Base-by-base conservation (phyloP, 2,113 vertebrate genomes). In the Pollachius pollachius region DNA sequence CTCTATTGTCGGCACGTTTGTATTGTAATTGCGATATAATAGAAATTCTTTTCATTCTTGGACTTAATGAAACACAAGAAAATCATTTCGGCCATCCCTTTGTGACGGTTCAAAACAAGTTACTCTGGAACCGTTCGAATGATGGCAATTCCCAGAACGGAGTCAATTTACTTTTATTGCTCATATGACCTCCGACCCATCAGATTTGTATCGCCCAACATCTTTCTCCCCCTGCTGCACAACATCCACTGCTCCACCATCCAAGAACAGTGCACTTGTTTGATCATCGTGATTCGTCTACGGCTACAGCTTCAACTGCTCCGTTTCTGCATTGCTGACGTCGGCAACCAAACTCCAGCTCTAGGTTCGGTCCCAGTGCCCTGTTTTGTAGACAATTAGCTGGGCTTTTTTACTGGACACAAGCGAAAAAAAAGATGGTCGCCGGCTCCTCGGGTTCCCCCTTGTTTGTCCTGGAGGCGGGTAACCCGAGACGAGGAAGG, bases 151-250 rank as follows among this genome's bases (percentile, higher is more conserved):
- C 78, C 37, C 61, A 67, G 77, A 77, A 82, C 12, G 69, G 71
- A 81, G 81, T 79, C 76, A 59, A 74, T 84, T 85, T 74, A 67
- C 23, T 86, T 83, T 85, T 87, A 82, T 75, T 77, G 23, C 73
- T 62, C 48, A 27, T 58, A 61, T 37, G 76, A 79, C 52, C 37
- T 21, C 62, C 69, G 59, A 81, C 56, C 58, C 19, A 25, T 81
- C 65, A 75, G 64, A 54, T 70, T 64, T 70, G 69, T 74, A 79
- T 52, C 71, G 17, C 52, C 73, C 77, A 85, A 68, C 64, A 65
- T 65, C 77, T 48, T 3, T 61, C 52, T 21, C 65, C n/a, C 60
- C 17, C 27, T 4, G 30, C 30, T 5, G 54, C 34, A 61, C 16
- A 58, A 52, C 17, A n/a, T 16, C 54, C 54, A 17, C n/a, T n/a